Conservation (phyloP, 2,797 vertebrate species). For the Nyctalus aviator region DNA sequence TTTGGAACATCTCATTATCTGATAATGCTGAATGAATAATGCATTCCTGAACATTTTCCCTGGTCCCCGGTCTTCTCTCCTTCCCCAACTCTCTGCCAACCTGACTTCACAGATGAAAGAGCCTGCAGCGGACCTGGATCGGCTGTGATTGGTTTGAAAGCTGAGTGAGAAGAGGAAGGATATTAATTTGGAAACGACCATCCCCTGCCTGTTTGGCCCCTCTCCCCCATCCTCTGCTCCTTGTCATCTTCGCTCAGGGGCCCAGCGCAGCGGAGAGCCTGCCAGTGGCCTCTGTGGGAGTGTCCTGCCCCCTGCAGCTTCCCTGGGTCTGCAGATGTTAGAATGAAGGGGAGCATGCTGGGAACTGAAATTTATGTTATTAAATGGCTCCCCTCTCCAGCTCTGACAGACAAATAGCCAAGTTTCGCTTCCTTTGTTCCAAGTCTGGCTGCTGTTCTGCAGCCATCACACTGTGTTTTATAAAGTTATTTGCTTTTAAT, state of each 20-base stretch:
- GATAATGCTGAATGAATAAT: constrained; percentile 68
- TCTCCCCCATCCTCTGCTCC: background rate
- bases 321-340: background rate
- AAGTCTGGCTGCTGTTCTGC: background rate
- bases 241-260: background rate
- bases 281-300: background rate
- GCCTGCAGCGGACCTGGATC: constrained; percentile 49
- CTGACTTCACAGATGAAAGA: constrained; percentile 68
- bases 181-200: constrained; percentile 57
- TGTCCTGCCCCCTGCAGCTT: background rate
- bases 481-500: constrained; percentile 50
- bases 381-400: background rate
- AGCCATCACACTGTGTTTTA: constrained; percentile 31
- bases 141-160: constrained; percentile 61
- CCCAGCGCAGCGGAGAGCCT: background rate
- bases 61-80: background rate
- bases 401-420: background rate
- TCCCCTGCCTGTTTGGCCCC: background rate
- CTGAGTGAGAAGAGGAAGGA: constrained; percentile 59
- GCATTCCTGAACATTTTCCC: constrained; percentile 8
- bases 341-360: background rate
- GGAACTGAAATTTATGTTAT: constrained; percentile 17
- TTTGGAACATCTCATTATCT: constrained; percentile 77
- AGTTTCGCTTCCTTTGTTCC: background rate
- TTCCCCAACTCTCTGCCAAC: constrained; percentile 48